phyloP scores from a whole-genome alignment of 2,888 invertebrate genomes.

The Zaprionus obscuricornis region DNA sequence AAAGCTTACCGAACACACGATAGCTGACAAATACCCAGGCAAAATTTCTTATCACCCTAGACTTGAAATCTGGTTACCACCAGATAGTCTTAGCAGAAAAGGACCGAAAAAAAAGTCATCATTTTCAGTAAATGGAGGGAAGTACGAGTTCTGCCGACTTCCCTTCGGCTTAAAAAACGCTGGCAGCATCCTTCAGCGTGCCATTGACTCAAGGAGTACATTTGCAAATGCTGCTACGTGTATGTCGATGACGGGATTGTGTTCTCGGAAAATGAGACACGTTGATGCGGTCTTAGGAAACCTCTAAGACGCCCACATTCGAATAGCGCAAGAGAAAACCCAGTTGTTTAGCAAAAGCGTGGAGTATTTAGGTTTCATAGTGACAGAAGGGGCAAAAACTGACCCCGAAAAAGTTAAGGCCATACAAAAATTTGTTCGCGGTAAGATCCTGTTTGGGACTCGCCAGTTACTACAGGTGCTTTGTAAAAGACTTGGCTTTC shows the following conservation, averaged over 20 bases:
- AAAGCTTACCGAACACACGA: neutral
- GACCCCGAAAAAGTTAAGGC: too few relatives aligned
- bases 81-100: neutral
- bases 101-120: neutral
- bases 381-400: too few relatives aligned
- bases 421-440: neutral
- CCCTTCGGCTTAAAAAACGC: neutral
- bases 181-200: neutral
- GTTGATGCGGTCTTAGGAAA: neutral
- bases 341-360: too few relatives aligned
- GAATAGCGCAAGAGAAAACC: too few relatives aligned
- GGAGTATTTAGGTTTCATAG: too few relatives aligned
- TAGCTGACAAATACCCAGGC: neutral
- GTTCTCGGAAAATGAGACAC: neutral
- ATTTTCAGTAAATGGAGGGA: neutral
- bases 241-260: neutral
- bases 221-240: neutral
- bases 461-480: neutral
- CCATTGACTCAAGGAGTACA: neutral
- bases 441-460: neutral
- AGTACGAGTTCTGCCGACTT: neutral
- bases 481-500: neutral
- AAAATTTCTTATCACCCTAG: neutral
- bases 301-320: neutral
- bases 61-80: neutral